These are phyloP conservation scores for Darevskia nairensis DNA, from an alignment of 2,797 vertebrate species.

Conservation along the genomic window DNA sequence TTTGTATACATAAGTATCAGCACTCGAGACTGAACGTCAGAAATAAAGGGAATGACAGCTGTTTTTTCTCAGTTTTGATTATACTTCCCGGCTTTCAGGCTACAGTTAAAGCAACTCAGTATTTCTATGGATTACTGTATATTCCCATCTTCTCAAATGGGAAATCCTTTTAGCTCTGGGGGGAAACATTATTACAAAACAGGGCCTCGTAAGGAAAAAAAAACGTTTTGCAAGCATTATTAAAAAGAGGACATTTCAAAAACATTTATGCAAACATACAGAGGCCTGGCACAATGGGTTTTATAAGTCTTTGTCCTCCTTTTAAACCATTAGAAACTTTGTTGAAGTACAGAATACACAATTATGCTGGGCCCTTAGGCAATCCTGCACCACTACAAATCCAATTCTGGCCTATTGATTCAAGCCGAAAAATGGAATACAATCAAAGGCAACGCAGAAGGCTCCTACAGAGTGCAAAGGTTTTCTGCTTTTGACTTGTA, in stretches of 20 bases:
- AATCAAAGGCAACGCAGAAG: neutral
- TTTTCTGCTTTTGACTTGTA: neutral
- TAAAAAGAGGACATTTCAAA: neutral
- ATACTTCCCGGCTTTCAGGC: neutral
- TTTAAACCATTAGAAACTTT: neutral
- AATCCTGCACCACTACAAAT: neutral
- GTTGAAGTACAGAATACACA: neutral
- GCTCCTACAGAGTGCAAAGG: neutral
- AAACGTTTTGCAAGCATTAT: neutral
- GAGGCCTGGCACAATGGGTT: neutral
- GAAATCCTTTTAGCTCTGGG: neutral
- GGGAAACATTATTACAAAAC: neutral
- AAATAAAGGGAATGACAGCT: neutral
- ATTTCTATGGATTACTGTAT: neutral
- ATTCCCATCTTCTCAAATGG: neutral
- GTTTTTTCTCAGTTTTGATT: neutral
- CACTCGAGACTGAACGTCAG: neutral
- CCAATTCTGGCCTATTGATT: neutral
- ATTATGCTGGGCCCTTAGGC: neutral
- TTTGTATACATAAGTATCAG: neutral
- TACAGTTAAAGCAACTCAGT: neutral
- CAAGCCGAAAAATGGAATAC: constrained; percentile 3
- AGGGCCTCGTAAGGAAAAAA: neutral
- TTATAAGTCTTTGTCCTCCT: neutral
- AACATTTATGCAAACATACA: neutral